Base-by-base conservation (phyloP, 2,888 invertebrate species). In the Chromoteleia sp. region DNA sequence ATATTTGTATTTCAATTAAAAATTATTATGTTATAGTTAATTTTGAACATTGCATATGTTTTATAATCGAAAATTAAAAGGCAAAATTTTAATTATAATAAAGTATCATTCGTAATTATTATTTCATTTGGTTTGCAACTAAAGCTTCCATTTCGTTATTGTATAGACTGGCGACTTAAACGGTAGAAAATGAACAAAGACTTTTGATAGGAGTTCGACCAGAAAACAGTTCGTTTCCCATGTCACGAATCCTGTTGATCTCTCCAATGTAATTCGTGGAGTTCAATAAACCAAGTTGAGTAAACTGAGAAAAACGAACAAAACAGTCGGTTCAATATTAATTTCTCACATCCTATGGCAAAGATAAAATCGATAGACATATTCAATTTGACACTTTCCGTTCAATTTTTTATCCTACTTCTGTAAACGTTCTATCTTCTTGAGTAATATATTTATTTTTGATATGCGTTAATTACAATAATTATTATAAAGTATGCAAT, bases 221-320 rank as follows among this genome's bases (percentile, higher is more conserved):
- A 70, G 67, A 68, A 61, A 58, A 43, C 54, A 61, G 29, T 70
- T 43, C 19, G 41, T 61, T 76, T 76, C 58, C 33, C 61, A 52
- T 76, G 61, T 61, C 61, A 70, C 76, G 54, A 70, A 77, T 70
- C 63, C 63, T 56, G 70, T 77, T 70, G 70, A 61, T 77, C 63
- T 77, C 76, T 59, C 19, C 54, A 58, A 36, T 70, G 63, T 70
- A 68, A 70, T 77, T 77, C 70, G 61, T 70, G 19, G 52, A 77
- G 68, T 70, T 77, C 68, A 63, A 77, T 70, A 77, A 76, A 59
- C 68, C 59, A 54, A 68, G 61, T 63, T 68, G 25, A 70, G 63
- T 59, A 67, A 76, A 67, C 45, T 68, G 68, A 76, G 68, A 70
- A 77, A 76, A 67, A 43, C 41, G 67, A 59, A 67, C 59, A 41